Conservation (phyloP, 2,113 vertebrate species). For the Oryzias woworae region DNA sequence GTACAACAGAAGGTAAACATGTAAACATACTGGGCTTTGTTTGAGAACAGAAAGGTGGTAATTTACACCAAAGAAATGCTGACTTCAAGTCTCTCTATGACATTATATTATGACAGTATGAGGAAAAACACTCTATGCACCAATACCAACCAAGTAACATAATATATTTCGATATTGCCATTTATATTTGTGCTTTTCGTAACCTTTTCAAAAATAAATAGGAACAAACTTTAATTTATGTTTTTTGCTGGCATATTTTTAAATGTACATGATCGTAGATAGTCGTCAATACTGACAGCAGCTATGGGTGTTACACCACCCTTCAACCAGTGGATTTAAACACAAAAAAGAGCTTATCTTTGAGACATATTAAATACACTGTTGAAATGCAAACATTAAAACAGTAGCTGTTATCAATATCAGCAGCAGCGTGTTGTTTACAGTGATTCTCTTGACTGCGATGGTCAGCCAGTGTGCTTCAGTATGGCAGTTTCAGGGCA, state of each 20-base stretch:
- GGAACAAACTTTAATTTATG: slow-evolving; percentile 18
- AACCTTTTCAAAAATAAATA: slow-evolving; percentile 17
- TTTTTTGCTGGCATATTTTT: slow-evolving; percentile 41
- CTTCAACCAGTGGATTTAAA: slow-evolving; percentile 13
- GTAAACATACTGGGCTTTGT: slow-evolving; percentile 36
- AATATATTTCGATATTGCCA: slow-evolving; percentile 50
- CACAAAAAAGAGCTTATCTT: slow-evolving; percentile 20
- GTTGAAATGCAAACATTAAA: slow-evolving; percentile 59
- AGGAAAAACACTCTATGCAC: slow-evolving; percentile 48
- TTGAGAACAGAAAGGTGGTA: slow-evolving; percentile 47
- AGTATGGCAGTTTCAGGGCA: slow-evolving; percentile 62
- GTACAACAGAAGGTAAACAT: slow-evolving; percentile 38
- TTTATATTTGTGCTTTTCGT: slow-evolving; percentile 46
- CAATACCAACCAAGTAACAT: slow-evolving; percentile 44
- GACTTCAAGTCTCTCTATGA: slow-evolving; percentile 16
- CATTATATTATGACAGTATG: slow-evolving; percentile 20
- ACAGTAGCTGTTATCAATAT: slow-evolving; percentile 54
- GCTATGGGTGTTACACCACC: neutral
- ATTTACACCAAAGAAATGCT: slow-evolving; percentile 48
- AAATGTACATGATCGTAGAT: slow-evolving; percentile 35
- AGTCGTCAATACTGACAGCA: slow-evolving; percentile 19
- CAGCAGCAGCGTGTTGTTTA: slow-evolving; percentile 53
- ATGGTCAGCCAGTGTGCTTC: slow-evolving; percentile 49
- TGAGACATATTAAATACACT: slow-evolving; percentile 42
- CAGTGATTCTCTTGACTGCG: slow-evolving; percentile 43